phyloP scores from a whole-genome alignment of 2,797 vertebrate genomes.

The Buphagus erythrorhynchus region DNA sequence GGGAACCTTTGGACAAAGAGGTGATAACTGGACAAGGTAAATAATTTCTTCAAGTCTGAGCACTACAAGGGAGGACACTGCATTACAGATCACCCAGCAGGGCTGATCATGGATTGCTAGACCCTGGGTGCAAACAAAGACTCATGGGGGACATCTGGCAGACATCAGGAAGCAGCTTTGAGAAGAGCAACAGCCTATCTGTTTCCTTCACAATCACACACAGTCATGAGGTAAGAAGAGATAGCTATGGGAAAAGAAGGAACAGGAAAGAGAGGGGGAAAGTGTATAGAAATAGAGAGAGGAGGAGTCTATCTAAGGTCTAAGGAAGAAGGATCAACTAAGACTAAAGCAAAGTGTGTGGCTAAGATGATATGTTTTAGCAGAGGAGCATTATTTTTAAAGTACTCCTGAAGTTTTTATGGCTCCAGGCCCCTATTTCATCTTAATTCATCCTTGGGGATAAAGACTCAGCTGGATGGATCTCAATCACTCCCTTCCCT shows the following conservation, averaged over 20 bases:
- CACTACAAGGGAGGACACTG: background rate
- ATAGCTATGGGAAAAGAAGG: background rate
- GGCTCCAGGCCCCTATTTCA: conserved; percentile 28
- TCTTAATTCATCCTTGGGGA: conserved; percentile 68
- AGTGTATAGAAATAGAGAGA: background rate
- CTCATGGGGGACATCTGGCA: background rate
- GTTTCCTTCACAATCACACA: background rate
- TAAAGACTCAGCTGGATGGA: conserved; percentile 70
- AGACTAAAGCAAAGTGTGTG: background rate
- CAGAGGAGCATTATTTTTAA: conserved; percentile 45
- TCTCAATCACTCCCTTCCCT: conserved; percentile 68
- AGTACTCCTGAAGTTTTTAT: conserved; percentile 61
- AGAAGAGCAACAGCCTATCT: background rate
- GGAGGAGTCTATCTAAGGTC: background rate
- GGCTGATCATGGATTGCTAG: background rate
- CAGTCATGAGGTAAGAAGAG: background rate
- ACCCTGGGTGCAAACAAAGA: background rate
- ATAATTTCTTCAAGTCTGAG: background rate
- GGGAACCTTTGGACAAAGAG: background rate
- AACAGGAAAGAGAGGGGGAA: background rate
- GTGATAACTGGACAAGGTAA: background rate
- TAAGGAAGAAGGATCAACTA: conserved; percentile 23
- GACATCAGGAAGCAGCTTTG: background rate
- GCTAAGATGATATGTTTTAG: conserved; percentile 2
- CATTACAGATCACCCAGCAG: background rate